Base-by-base conservation (phyloP, 2,113 vertebrate genomes). In the Orthonyx spaldingii region DNA sequence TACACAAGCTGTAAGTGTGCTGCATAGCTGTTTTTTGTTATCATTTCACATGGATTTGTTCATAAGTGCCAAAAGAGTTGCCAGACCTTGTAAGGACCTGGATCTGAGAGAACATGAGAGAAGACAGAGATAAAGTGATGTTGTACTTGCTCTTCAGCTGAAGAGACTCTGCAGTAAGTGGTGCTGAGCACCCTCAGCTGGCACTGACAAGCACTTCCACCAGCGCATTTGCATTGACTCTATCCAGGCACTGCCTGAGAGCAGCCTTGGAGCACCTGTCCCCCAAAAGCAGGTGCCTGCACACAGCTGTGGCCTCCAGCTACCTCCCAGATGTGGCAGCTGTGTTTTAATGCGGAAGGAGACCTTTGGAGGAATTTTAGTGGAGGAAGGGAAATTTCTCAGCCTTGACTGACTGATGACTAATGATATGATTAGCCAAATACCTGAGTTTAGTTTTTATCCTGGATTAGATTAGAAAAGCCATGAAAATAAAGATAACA, bases 211-310 rank as follows among this genome's bases (percentile, higher is more conserved):
- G 44, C 44, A 10, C 50, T 44, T 61, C 56, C 70, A 77, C 27
- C 46, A 60, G 50, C 0, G 0, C 30, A 6, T 21, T 35, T 2
- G 2, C 28, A 33, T n/a, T 1, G 0, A 3, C 30, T n/a, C 52
- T 9, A 44, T 17, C 55, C 83, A 44, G 42, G 37, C 46, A 11
- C 33, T 18, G 35, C 3, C 2, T 5, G 8, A 39, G 12, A 52
- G 42, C 35, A 1, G 3, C 39, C 30, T 39, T 19, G 4, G 37
- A 39, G 52, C 4, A 41, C 28, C 66, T 66, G 30, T 41, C 19
- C 24, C 47, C 35, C 13, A 10, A 46, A 65, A 82, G 21, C 37
- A 79, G 50, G 24, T 19, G 47, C 15, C 46, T 47, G 46, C 84
- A 52, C 50, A 30, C 37, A 61, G 75, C 65, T 61, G 13, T 3